Percentiles rank a stretch among this genome's conserved stretches.
Conservation (phyloP, 2,797 vertebrate genomes). For the Coendou prehensilis region DNA sequence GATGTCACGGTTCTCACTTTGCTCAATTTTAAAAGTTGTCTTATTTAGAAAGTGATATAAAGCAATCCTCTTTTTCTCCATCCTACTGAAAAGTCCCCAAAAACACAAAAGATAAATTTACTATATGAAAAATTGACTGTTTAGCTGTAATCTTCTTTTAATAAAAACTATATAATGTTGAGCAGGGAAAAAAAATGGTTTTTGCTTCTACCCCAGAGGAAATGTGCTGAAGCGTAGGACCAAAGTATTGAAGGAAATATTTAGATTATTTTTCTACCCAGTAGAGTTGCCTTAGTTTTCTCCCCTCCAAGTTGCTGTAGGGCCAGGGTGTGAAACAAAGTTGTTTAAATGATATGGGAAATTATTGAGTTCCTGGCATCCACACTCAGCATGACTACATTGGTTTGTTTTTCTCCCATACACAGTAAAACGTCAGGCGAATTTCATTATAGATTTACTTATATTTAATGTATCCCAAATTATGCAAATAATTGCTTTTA, state of each 20-base stretch:
- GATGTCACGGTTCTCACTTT: background rate
- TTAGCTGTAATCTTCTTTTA: constrained; percentile 61
- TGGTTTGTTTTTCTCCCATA: background rate
- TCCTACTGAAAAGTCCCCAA: background rate
- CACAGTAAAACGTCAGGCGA: background rate
- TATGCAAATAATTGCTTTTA: background rate
- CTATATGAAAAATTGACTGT: background rate
- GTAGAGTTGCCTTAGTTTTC: background rate
- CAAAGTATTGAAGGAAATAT: background rate
- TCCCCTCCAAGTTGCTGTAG: background rate
- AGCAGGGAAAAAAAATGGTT: background rate
- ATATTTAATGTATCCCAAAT: background rate
- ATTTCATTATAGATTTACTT: background rate
- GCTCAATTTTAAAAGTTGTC: background rate
- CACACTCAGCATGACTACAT: rapidly evolving
- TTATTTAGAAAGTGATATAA: constrained; percentile 56
- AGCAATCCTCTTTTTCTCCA: background rate
- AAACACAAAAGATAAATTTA: background rate
- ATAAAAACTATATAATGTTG: constrained; percentile 63
- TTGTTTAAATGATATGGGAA: background rate
- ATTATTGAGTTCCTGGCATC: background rate
- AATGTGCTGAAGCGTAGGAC: background rate
- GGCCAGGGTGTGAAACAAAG: background rate
- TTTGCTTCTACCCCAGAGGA: background rate
- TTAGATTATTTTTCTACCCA: background rate